Base-by-base conservation (phyloP, 2,888 invertebrate genomes). In the Heteropelma amictum region DNA sequence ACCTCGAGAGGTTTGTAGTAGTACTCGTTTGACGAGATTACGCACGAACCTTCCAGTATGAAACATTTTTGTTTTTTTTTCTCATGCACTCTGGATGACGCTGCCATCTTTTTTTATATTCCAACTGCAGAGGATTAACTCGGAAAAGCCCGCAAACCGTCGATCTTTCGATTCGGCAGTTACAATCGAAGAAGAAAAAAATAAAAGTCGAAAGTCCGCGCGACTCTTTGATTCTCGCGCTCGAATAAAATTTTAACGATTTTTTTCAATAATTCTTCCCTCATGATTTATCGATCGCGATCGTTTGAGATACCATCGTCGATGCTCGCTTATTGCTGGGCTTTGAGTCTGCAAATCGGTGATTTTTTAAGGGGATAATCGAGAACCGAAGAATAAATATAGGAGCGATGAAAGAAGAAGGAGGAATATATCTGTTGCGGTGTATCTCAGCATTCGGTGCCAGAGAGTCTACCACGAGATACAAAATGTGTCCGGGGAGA, bases 361-460 rank as follows among this genome's bases (percentile, higher is more conserved):
- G 14, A 0, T 14, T 12, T 38, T 12, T 38, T 33, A 12, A 40
- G 58, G 45, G 26, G 19, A 12, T 17, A 23, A 23, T 10, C 23
- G 38, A 40, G 21, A 40, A 28, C 17, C n/a, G 38, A 23, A 42
- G 14, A 17, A 19, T 17, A 40, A 30, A 30, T 21, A 21, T 17
- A 49, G 38, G 33, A 10, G 53, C 1, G 38, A 7, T 8, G 14
- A 19, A 45, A 10, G n/a, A 19, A 21, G 64, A 28, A 14, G 12
- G 35, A 42, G 64, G 23, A 21, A 40, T 33, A 53, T 21, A 76
- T 76, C 65, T 80, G 78, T 80, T 77, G 80, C 78, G 79, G 81
- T 79, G 81, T 84, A 81, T 83, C 78, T 77, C 81, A 65, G 65
- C 53, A 65, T 65, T 82, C 80, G 86, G 85, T 86, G 85, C 85